These are phyloP conservation scores for Hoplostethus mediterraneus DNA, from an alignment of 2,797 vertebrate species.

Conservation along the genomic window DNA sequence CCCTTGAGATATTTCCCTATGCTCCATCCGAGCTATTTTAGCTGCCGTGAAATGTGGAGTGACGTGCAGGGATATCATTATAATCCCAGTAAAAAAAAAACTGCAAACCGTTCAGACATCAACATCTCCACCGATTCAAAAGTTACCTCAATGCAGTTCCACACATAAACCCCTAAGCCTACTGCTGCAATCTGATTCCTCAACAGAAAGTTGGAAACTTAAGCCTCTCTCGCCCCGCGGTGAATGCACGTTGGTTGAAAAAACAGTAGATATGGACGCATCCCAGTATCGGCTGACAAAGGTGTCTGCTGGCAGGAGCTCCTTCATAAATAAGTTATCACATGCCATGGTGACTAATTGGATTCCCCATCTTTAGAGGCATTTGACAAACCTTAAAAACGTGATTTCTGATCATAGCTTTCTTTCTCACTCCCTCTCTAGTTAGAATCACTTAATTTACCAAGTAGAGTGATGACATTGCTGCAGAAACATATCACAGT, in stretches of 20 bases:
- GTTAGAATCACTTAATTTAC: no score
- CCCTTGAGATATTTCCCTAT: constrained; percentile 47
- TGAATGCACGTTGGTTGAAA: background rate
- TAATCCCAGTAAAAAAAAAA: constrained; percentile 13
- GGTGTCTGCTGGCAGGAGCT: no score
- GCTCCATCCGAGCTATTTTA: constrained; percentile 44
- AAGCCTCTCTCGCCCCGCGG: no score
- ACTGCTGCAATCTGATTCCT: background rate
- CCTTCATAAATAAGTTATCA: background rate
- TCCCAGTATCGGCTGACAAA: background rate
- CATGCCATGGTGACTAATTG: background rate
- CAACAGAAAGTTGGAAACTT: constrained; percentile 9
- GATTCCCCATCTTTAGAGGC: background rate
- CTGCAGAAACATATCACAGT: no score
- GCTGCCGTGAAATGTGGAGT: constrained; percentile 41
- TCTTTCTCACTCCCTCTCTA: no score
- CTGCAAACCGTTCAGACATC: background rate
- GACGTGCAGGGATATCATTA: constrained; percentile 23
- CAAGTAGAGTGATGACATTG: no score
- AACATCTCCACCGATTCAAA: constrained; percentile 5
- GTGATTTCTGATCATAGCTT: background rate
- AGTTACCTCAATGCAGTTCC: constrained; percentile 5
- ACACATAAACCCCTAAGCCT: background rate
- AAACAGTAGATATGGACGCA: background rate
- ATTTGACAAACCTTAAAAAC: background rate